Evolutionary conservation across 2,797 vertebrate species (phyloP).

Genomic region (Adelosebastes latens): DNA sequence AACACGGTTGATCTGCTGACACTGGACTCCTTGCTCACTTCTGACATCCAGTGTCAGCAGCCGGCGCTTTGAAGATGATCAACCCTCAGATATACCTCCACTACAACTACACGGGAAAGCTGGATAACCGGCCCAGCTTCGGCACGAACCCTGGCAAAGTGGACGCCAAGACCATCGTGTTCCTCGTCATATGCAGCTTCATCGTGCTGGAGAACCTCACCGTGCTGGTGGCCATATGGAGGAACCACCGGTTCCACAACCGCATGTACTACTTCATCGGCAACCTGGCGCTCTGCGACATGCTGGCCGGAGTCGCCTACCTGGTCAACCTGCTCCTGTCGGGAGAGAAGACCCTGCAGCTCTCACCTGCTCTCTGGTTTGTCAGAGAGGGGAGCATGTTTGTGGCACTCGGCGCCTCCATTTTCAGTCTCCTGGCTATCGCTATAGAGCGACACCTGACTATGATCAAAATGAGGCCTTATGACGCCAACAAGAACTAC

Average conservation of each 20-base stretch:
- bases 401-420: constrained; percentile 92
- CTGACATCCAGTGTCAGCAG: constrained; percentile 66
- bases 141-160: constrained; percentile 40
- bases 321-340: constrained; percentile 94
- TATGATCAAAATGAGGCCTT: constrained; percentile 99
- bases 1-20: constrained; percentile 26
- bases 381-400: constrained; percentile 95
- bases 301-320: constrained; percentile 91
- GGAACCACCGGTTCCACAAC: constrained; percentile 94
- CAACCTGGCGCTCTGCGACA: constrained; percentile 95
- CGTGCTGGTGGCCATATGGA: constrained; percentile 94
- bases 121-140: constrained; percentile 77
- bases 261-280: constrained; percentile 99
- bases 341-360: constrained; percentile 88
- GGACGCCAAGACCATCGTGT: constrained; percentile 80
- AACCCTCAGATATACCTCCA: constrained; percentile 79
- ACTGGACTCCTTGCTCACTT: constrained; percentile 25
- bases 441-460: constrained; percentile 96
- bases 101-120: constrained; percentile 93
- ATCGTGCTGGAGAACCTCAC: constrained; percentile 95
- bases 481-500: constrained; percentile 93
- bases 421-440: constrained; percentile 94
- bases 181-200: constrained; percentile 89
- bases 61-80: constrained; percentile 63
- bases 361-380: constrained; percentile 91